Evolutionary conservation across 2,888 invertebrate genomes (phyloP).

Genomic region (Cryptus viduatorius): DNA sequence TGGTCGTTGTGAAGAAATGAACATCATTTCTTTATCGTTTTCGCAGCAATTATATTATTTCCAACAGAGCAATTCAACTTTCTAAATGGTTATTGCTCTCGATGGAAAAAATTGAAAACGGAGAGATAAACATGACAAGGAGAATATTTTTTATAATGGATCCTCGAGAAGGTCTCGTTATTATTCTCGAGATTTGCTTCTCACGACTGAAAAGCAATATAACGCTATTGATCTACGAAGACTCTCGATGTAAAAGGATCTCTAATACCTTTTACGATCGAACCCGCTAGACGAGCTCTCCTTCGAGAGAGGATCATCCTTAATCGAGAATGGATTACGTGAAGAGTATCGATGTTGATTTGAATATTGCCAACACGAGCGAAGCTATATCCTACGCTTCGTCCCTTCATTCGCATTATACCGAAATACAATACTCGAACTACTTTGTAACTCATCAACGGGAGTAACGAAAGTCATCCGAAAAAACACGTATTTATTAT

Average conservation of each 20-base stretch:
- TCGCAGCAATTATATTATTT: no score
- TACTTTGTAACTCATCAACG: not conserved
- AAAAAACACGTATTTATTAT: no score
- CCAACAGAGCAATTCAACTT: no score
- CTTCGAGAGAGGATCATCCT: slow-evolving; percentile 26
- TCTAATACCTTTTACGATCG: not conserved
- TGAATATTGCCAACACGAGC: not conserved
- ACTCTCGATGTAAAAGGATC: slow-evolving; percentile 7
- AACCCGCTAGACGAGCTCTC: not conserved
- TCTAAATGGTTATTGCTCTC: not conserved
- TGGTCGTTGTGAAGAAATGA: no score
- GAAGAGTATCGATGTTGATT: slow-evolving; percentile 3
- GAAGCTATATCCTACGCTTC: not conserved
- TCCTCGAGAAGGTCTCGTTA: not conserved
- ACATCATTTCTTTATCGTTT: no score
- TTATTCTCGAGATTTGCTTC: slow-evolving; percentile 28
- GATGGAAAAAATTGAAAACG: not conserved
- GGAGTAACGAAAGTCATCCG: not conserved
- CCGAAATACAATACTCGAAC: not conserved
- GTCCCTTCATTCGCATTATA: not conserved
- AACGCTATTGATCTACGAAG: slow-evolving; percentile 10
- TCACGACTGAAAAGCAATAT: slow-evolving; percentile 7
- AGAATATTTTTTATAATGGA: slow-evolving; percentile 25
- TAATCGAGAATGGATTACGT: slow-evolving; percentile 50
- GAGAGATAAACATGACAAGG: not conserved